Conservation (phyloP, 2,113 vertebrate species). For the Odocoileus virginianus region DNA sequence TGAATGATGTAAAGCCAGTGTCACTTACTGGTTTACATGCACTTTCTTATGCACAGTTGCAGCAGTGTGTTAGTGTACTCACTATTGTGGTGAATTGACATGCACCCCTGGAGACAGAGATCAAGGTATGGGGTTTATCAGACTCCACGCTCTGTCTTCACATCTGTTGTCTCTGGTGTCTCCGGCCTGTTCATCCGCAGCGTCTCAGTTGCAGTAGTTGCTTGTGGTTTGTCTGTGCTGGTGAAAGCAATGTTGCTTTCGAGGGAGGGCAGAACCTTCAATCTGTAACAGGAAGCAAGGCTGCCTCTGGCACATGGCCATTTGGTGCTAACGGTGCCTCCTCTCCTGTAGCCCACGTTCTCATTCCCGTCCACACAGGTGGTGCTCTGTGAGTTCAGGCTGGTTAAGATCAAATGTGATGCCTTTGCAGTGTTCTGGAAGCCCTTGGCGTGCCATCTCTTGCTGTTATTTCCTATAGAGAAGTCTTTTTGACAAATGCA, state of each 20-base stretch:
- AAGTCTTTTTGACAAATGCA: not conserved
- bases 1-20: not conserved
- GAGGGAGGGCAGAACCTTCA: not conserved
- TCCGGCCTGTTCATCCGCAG: not conserved
- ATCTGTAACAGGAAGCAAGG: not conserved
- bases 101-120: not conserved
- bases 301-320: not conserved
- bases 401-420: not conserved
- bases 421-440: not conserved
- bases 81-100: not conserved
- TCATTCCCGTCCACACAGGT: fast-evolving
- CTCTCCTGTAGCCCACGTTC: fast-evolving
- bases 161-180: not conserved
- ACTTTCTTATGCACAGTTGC: not conserved
- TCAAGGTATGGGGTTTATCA: not conserved
- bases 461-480: not conserved
- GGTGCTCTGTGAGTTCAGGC: not conserved
- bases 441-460: not conserved
- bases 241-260: not conserved
- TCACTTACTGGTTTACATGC: fast-evolving
- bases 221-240: not conserved
- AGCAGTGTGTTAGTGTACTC: not conserved
- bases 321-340: fast-evolving
- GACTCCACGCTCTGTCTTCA: not conserved
- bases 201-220: not conserved